phyloP scores from a whole-genome alignment of 2,113 vertebrate genomes.

The Phyllostomus hastatus region DNA sequence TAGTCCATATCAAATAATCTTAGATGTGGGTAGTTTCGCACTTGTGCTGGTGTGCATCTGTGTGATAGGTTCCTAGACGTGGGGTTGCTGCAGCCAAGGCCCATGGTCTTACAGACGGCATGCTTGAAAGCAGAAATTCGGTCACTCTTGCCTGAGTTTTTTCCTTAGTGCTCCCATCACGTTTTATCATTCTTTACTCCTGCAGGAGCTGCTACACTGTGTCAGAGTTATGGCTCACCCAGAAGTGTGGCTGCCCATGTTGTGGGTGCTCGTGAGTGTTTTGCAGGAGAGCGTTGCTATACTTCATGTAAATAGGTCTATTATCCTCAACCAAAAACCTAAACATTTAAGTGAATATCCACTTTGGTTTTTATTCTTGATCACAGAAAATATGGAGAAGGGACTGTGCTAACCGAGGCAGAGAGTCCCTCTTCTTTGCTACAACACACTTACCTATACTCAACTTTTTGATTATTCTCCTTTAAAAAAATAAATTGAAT shows the following conservation, averaged over 20 bases:
- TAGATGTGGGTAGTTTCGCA: not conserved
- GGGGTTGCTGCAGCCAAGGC: not conserved
- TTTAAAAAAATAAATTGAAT: too few species aligned
- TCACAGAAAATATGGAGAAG: not conserved
- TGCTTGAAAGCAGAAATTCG: not conserved
- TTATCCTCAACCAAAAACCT: not conserved
- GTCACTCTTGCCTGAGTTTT: not conserved
- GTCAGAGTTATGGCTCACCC: not conserved
- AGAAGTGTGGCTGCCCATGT: not conserved
- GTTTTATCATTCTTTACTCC: not conserved
- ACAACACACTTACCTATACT: not conserved
- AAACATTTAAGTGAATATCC: not conserved
- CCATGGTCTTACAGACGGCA: not conserved
- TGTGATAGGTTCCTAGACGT: not conserved
- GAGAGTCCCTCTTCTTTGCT: not conserved
- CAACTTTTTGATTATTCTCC: not conserved
- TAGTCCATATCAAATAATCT: not conserved
- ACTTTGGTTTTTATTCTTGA: not conserved
- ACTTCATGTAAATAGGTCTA: not conserved
- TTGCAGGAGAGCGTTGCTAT: not conserved
- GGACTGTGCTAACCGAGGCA: not conserved
- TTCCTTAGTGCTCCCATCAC: not conserved
- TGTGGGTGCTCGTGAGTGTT: not conserved
- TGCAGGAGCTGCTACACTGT: not conserved
- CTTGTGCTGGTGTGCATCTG: not conserved